Evolutionary conservation across 2,888 invertebrate species (phyloP), one percentile per base, ranked within the genome.

Genomic region (Nephrotoma flavescens): DNA sequence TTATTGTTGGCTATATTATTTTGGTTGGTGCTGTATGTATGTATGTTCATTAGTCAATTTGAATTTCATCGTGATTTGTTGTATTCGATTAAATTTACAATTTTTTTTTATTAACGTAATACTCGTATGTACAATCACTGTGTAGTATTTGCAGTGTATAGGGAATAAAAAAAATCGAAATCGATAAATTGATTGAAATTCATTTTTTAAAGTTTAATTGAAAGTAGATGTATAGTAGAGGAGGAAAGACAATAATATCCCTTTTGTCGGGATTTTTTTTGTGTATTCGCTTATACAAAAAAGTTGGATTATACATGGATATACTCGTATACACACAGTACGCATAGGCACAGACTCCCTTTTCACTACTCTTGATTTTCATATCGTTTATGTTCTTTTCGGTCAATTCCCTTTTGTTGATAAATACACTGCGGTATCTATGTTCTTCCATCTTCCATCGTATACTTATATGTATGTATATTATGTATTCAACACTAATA

Each of bases 351-450:
- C 31, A 84, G 84, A 84, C 84, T 84, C 84, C 42, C 41, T 84
- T 84, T 84, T 42, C 42, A 42, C 42, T n/a, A n/a, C n/a, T 31
- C 42, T 41, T 84, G 12, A 41, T 84, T 42, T 84, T 84, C 15
- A 42, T 84, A 42, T 84, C n/a, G 84, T 84, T 84, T 84, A 42
- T 31, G 41, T 84, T 84, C 42, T 42, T 84, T 84, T 84, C 84
- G 84, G 84, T 84, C 84, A 84, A 84, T 84, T 84, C 84, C 84
- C 84, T 84, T 84, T 84, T 71, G 19, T 71, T 31, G 71, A 31
- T 71, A 71, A 7, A 71, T 31, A 9, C 11, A 71, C 71, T 9
- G 31, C 31, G 71, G 4, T 31, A 71, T 71, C 31, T 31, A 19
- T 71, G 19, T 57, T 71, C 71, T 71, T 71, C 71, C 71, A 71